Percentiles rank a stretch among this genome's conserved stretches.
phyloP scores from a whole-genome alignment of 2,888 invertebrate genomes.

The Ametastegia equiseti region DNA sequence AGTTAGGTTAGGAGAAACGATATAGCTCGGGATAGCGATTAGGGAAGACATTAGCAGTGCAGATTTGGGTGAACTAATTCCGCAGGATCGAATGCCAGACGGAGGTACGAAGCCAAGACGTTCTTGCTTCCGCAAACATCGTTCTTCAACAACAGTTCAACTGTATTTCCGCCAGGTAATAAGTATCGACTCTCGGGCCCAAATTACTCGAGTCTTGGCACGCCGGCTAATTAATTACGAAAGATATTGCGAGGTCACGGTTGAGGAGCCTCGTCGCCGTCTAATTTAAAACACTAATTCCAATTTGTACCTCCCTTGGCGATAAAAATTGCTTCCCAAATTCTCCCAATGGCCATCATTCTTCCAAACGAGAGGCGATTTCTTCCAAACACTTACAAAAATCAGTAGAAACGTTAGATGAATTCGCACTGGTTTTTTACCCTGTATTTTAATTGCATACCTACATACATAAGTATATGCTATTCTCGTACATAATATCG shows the following conservation, averaged over 20 bases:
- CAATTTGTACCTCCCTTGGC: neutral
- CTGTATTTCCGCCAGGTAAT: constrained; percentile 16
- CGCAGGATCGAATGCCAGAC: neutral
- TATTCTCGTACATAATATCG: too few relatives aligned
- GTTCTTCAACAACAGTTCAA: neutral
- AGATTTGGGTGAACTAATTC: neutral
- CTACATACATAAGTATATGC: too few relatives aligned
- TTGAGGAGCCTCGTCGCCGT: neutral
- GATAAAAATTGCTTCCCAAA: neutral
- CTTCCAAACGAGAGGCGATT: too few relatives aligned
- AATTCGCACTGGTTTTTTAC: neutral
- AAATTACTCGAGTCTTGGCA: constrained; percentile 26
- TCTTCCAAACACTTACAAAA: neutral
- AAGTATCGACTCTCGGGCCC: constrained; percentile 12
- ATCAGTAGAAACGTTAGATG: neutral
- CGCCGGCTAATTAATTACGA: constrained; percentile 1
- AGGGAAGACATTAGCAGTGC: constrained; percentile 16
- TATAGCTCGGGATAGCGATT: neutral
- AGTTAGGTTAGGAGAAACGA: neutral
- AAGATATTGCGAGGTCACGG: constrained; percentile 16
- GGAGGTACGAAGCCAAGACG: neutral
- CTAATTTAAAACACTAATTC: neutral
- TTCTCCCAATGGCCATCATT: too few relatives aligned
- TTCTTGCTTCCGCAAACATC: constrained; percentile 17
- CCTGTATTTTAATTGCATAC: neutral